Evolutionary conservation across 37 sponge, comb jelly and placozoan genomes (phyloP).

Genomic region (Ephydatia muelleri): DNA sequence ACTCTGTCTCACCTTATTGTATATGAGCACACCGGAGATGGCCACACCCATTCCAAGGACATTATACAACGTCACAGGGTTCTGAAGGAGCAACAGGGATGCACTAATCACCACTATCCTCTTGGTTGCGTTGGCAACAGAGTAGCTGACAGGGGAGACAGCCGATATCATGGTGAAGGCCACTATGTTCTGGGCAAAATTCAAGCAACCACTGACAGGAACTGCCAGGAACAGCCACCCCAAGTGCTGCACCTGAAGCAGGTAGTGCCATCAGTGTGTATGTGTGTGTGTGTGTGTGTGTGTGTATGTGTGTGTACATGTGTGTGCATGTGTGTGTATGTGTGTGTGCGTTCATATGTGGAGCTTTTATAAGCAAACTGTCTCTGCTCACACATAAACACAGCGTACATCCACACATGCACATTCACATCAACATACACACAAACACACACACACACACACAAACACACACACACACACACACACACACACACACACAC

Average conservation of each 20-base stretch:
- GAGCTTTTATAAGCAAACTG: no score
- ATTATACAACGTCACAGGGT: conserved; percentile 78
- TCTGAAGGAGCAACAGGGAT: conserved; percentile 68
- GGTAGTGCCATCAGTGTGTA: conserved; percentile 7
- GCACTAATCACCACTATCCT: conserved; percentile 73
- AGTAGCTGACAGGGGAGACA: conserved; percentile 84
- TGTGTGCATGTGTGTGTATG: conserved; percentile 5
- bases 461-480: no score
- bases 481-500: not conserved
- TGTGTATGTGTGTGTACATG: conserved; percentile 18
- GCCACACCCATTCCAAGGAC: conserved; percentile 81
- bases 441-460: no score
- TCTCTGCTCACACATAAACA: no score
- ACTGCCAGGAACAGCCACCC: conserved; percentile 55
- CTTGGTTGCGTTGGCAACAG: conserved; percentile 83
- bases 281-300: conserved; percentile 3
- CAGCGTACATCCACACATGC: not conserved
- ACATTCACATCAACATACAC: no score
- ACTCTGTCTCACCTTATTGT: conserved; percentile 83
- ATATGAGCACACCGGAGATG: conserved; percentile 70
- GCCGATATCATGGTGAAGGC: conserved; percentile 81
- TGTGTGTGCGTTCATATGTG: conserved; percentile 22
- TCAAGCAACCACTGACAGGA: conserved; percentile 48
- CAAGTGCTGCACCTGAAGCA: conserved; percentile 48
- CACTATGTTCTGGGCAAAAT: conserved; percentile 69